Evolutionary conservation across 2,797 vertebrate species (phyloP), one percentile per base, ranked within the genome.

Genomic region (Lagodon rhomboides): DNA sequence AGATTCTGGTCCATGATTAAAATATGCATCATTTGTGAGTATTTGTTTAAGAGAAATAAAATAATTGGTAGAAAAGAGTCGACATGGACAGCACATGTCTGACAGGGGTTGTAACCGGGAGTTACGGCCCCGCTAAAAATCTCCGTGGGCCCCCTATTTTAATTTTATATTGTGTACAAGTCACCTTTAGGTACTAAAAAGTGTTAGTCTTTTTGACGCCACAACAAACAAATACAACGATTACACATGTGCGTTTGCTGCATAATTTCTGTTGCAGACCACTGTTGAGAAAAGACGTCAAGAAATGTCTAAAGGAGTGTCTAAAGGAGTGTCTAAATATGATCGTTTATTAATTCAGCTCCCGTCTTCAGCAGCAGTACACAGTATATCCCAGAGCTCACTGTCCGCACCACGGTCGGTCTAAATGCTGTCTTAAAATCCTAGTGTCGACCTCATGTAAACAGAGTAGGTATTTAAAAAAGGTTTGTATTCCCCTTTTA

Each of bases 401-500:
- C 30, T 34, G 30, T 34, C 15, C 12, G 18, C 4, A 65, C 20
- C 12, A 22, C 5, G 6, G 3, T 61, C 8, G 9, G 2, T 61
- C 8, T 50, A 56, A 43, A 75, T 68, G 12, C 6, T 56, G 17
- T 16, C 65, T 62, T 3, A 46, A 69, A 61, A 70, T 30, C 30
- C 30, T 34, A 34, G 30, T 34, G 30, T 34, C 30, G 30, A 7
- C 12, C 3, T 16, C 22, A 38, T 66, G 73, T 17, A 34, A 22
- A 43, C 38, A n/a, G 4, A 68, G 3, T 27, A 8, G 46, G 0
- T 43, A 16, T 20, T 1, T 22, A 25, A n/a, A 25, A 27, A 58
- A 9, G 1, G 1, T 41, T 23, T 63, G 3, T 17, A 44, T 34
- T 56, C 13, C 2, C 16, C 1, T 46, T 27, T 20, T 27, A 58